Base-by-base conservation (phyloP, 2,113 vertebrate species). In the Neoarius graeffei region DNA sequence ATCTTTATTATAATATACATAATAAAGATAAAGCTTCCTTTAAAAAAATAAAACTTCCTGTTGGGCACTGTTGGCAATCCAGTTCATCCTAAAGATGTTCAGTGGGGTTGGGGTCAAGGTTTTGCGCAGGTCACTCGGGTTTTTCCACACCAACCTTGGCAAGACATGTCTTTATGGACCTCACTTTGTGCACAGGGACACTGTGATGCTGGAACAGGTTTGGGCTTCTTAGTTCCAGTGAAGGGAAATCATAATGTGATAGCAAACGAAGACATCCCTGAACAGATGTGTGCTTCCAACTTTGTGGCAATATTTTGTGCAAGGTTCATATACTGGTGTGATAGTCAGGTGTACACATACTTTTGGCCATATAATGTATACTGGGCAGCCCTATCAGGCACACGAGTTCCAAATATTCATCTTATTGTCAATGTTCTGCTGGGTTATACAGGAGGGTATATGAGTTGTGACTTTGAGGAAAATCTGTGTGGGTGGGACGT, bases 401-500 rank as follows among this genome's bases (percentile, higher is more conserved):
- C 9, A 76, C 23, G 50, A 52, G 23, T 57, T 56, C 13, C 56
- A 81, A 10, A 30, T 30, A n/a, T 77, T 77, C 23, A 77, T 35
- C 27, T 19, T 35, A 35, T 81, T 20, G 59, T 81, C 15, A 57
- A 27, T 56, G 14, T 30, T 81, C n/a, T 79, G 48, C 5, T 88
- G 27, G 76, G 3, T 71, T 25, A 85, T 14, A 87, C 69, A 95
- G 91, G 2, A 10, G 87, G 0, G 0, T 93, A 92, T 88, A 13
- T 1, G 4, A 66, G 5, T 77, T 96, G 94, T 90, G 84, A 95
- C 88, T 96, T 96, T 90, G 95, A 96, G 84, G 6, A 89, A 0
- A 91, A 5, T 19, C 14, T 87, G 50, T 95, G 95, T 85, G 62
- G 62, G 0, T 96, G 95, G 95, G 89, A 94, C 87, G 71, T 94